Conservation (phyloP, 92 coral and sea anemone genomes). For the Siderastrea siderea region DNA sequence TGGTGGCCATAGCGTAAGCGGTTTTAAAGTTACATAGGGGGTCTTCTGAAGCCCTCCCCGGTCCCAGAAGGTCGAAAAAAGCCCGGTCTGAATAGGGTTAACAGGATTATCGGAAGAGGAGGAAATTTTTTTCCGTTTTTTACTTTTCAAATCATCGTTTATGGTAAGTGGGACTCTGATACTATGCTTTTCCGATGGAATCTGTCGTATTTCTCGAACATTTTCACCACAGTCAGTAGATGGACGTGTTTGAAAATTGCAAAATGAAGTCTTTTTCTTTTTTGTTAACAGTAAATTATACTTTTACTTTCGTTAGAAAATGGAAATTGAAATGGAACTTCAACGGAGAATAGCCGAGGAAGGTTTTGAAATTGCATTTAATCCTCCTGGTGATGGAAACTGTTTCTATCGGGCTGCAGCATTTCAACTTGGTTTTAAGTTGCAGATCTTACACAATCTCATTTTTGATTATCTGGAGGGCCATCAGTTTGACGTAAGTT, state of each 20-base stretch:
- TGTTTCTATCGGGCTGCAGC: constrained; percentile 70
- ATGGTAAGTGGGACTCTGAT: not conserved
- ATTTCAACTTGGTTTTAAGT: constrained; percentile 36
- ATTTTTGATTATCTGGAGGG: constrained; percentile 52
- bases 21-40: too few species aligned
- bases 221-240: not conserved
- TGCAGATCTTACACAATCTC: constrained; percentile 22
- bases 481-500: constrained; percentile 63
- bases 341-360: constrained; percentile 21
- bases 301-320: constrained; percentile 10
- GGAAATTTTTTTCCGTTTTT: not conserved
- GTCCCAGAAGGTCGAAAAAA: too few species aligned
- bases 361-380: constrained; percentile 44
- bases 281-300: not conserved
- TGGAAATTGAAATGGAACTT: constrained; percentile 40
- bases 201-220: not conserved
- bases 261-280: not conserved
- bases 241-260: not conserved
- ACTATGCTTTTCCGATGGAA: not conserved
- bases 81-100: too few species aligned
- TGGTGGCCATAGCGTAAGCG: too few species aligned
- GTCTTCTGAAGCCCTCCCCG: too few species aligned
- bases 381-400: constrained; percentile 60
- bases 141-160: not conserved
- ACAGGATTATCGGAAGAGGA: not conserved